Base-by-base conservation (phyloP, 2,113 vertebrate species). In the Motacilla tschutschensis region DNA sequence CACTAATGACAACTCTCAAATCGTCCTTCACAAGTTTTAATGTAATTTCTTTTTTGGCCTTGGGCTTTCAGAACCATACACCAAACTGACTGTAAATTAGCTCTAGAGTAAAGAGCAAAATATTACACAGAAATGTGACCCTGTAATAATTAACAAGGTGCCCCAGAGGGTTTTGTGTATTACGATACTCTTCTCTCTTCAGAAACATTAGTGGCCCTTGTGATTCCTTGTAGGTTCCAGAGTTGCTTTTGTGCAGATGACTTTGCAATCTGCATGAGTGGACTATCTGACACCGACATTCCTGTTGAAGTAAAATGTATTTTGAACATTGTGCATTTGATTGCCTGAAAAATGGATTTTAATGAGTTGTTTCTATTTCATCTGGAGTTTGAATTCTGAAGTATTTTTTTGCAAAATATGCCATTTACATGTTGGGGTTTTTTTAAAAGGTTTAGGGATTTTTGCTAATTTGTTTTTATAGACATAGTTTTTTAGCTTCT, bases 201-300 rank as follows among this genome's bases (percentile, higher is more conserved):
- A 87, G 76, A 80, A 54, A 91, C 58, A 67, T 84, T 67, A 82
- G 38, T 81, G 54, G 44, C 51, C 62, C 35, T 72, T 91, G 62
- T 62, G 78, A 81, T 85, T 85, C 83, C 85, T 90, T 85, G 63
- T 82, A 70, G 87, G 78, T 67, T 76, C 51, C 33, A 55, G 29
- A 33, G 38, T 55, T 78, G 51, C 20, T 82, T 84, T 92, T 66
- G 89, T n/a, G 50, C 57, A 72, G 62, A 60, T 78, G 44, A 75
- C 59, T 66, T 79, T 76, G 60, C 44, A 75, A 14, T 71, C 69
- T 83, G 40, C 36, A 17, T 77, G 77, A 90, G 60, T 35, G 43
- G 79, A 41, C 88, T 82, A 91, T 88, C 90, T 95, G 90, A 75
- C 79, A 92, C 88, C 82, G 79, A 88, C 51, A 75, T 86, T 88